Base-by-base conservation (phyloP, 1,140 invertebrate species). In the Bombus huntii region DNA sequence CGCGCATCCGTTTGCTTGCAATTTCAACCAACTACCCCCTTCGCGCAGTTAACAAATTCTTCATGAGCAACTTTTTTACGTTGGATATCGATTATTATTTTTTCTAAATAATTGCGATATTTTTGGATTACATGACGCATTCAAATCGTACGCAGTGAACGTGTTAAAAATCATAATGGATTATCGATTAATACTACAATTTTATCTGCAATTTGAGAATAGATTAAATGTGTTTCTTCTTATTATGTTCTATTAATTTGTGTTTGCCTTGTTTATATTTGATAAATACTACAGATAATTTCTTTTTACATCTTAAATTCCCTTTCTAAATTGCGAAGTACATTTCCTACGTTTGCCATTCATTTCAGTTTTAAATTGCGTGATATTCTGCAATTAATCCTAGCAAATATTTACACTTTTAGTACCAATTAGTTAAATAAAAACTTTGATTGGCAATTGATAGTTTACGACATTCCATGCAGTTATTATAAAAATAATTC, bases 21-120 rank as follows among this genome's bases (percentile, higher is more conserved):
- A 84, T 81, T 88, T 78, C 68, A 59, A 53, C 39, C 39, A 57
- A 47, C 47, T 66, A 22, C 13, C n/a, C 0, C 8, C 9, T 6
- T 62, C 59, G 37, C 59, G 39, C 66, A 18, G 70, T 72, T 83
- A 80, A 88, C 66, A 74, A 84, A 84, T 31, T 53, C 3, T 15
- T 59, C 28, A 13, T 25, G 66, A 39, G 4, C 10, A 18, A 71
- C 15, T 42, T 72, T 12, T 66, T 22, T 53, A 53, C 47, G 1
- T 53, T 53, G 18, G 18, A 53, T 22, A 53, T 53, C 47, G 47
- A 53, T 53, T 53, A 22, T 18, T 53, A 53, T 53, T 53, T 22
- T 53, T 53, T 53, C 47, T 53, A 53, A 22, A 53, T 0, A 18
- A 53, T 53, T 53, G 5, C 6, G 5, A 53, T 53, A 53, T 53